These are phyloP conservation scores for Talpa occidentalis DNA, from an alignment of 2,113 vertebrate species.

Conservation along the genomic window DNA sequence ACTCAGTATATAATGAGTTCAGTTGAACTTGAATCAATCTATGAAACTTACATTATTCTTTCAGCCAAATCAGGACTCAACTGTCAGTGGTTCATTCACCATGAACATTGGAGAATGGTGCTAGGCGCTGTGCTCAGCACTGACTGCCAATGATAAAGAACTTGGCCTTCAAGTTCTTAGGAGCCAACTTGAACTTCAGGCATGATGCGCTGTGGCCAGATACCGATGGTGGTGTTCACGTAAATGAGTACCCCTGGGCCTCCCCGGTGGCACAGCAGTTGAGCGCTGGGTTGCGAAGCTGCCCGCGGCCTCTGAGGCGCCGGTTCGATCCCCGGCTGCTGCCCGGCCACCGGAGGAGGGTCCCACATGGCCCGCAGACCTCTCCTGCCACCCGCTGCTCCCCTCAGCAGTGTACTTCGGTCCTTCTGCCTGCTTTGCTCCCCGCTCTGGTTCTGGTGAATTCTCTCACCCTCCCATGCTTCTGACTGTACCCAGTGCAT, in stretches of 20 bases:
- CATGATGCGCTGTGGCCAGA: neutral
- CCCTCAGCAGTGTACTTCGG: too few relatives aligned
- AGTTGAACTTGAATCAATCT: conserved; percentile 9
- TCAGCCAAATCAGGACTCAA: neutral
- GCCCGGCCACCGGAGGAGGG: too few relatives aligned
- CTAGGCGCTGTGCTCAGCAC: neutral
- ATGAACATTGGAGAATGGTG: neutral
- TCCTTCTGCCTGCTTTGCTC: too few relatives aligned
- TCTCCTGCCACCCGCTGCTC: too few relatives aligned
- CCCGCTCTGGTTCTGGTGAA: too few relatives aligned
- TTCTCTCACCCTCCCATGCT: too few relatives aligned
- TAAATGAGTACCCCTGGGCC: neutral
- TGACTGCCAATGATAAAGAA: neutral
- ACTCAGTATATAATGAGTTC: neutral
- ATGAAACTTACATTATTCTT: neutral
- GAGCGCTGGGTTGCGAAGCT: too few relatives aligned
- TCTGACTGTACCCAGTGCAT: too few relatives aligned
- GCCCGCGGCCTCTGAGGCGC: too few relatives aligned
- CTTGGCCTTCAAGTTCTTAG: neutral
- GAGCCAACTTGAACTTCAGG: neutral
- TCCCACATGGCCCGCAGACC: too few relatives aligned
- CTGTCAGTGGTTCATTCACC: neutral
- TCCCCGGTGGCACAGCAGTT: too few relatives aligned
- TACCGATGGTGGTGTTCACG: rapidly evolving
- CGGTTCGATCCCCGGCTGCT: too few relatives aligned